Base-by-base conservation (phyloP, 2,113 vertebrate species). In the Origma solitaria region DNA sequence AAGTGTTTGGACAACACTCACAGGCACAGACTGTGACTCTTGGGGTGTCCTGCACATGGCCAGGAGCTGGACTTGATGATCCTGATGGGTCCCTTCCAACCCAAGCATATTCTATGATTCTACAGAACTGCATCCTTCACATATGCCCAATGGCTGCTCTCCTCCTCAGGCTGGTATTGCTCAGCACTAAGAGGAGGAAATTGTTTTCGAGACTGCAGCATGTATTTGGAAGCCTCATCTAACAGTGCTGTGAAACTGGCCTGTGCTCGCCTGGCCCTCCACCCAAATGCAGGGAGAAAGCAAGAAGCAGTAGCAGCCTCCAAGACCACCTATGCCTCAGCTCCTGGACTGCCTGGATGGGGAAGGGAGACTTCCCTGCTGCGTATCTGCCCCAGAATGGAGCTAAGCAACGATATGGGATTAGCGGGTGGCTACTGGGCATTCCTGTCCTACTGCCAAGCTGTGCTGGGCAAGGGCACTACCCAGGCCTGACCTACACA, bases 371-470 rank as follows among this genome's bases (percentile, higher is more conserved):
- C 12, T 50, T 45, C 19, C 27, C 35, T 30, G 24, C 22, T 23
- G 35, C 28, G 16, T 15, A 35, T 5, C 13, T 13, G 13, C 8
- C 11, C 30, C 62, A 54, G 21, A 35, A 69, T 0, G 1, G 10
- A 22, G 18, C 13, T 13, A 40, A 10, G 42, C n/a, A 42, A 27
- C 0, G 0, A 9, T 7, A 5, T 8, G 18, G 70, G 31, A 45
- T 8, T 5, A 61, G 5, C n/a, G n/a, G n/a, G n/a, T n/a, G n/a
- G n/a, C n/a, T n/a, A n/a, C n/a, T n/a, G n/a, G n/a, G n/a, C 15
- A 35, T 3, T 21, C 42, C 57, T 54, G 64, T n/a, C 60, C n/a
- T 7, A 5, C 20, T 23, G 60, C n/a, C 0, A 1, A 54, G n/a
- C 31, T 18, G n/a, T n/a, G n/a, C 53, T 3, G 4, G n/a, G 28